A percentile compares a stretch with the other conserved stretches of the same genome.
phyloP scores from a whole-genome alignment of 2,797 vertebrate species.

The Phrynocephalus guinanensis region DNA sequence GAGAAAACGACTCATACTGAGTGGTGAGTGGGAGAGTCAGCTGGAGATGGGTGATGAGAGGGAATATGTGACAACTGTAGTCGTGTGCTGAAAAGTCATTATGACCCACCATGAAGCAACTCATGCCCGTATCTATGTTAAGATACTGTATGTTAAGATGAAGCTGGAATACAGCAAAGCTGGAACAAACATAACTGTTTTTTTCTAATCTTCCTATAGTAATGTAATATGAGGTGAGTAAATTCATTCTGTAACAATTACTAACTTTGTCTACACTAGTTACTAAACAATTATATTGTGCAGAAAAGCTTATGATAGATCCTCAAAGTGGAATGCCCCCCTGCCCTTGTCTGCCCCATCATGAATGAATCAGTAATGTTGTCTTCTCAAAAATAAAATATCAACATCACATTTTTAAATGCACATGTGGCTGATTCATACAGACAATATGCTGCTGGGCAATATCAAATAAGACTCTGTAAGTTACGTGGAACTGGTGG shows the following conservation, averaged over 20 bases:
- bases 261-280: not conserved
- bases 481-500: conserved; percentile 54
- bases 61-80: no score
- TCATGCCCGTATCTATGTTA: no score
- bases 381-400: conserved; percentile 47
- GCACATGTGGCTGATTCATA: no score
- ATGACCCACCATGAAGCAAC: no score
- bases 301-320: conserved; percentile 42
- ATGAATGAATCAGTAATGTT: conserved; percentile 39
- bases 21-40: no score
- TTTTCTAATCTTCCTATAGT: not conserved
- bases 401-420: no score
- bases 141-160: not conserved
- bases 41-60: no score
- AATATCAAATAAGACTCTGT: conserved; percentile 38
- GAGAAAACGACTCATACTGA: no score
- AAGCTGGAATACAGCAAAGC: not conserved
- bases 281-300: not conserved
- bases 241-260: conserved; percentile 4
- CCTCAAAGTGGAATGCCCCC: conserved; percentile 46
- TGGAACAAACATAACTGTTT: not conserved
- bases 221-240: conserved; percentile 12
- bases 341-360: not conserved
- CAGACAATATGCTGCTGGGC: not conserved
- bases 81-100: no score